Evolutionary conservation across 2,113 vertebrate genomes (phyloP), one percentile per base, ranked within the genome.

Genomic region (Coreoperca whiteheadi): DNA sequence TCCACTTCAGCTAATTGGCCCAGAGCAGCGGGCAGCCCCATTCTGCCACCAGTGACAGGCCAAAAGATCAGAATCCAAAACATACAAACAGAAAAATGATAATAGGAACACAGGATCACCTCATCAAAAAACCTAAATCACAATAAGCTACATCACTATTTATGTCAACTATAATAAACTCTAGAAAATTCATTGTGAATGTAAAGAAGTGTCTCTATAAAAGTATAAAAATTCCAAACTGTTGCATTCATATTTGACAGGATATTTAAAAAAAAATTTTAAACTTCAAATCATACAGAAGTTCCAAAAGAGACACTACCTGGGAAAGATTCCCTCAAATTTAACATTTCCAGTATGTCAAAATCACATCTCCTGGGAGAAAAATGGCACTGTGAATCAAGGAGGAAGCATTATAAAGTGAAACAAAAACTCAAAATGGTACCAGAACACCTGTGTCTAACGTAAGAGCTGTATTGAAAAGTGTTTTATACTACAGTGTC

Each of bases 1-100:
- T 89, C 48, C 32, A 80, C 87, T 86, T 79, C 64, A 61, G 77
- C 81, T 95, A 96, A 95, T 95, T 94, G 94, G 95, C 83, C 81
- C 39, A 68, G 59, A 92, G 81, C 91, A 90, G 92, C 74, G 78
- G 79, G 91, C 78, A 68, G 84, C 78, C 69, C 65, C 68, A 51
- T 57, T 75, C 69, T 84, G 88, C 76, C 74, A 66, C 69, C 73
- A 80, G 48, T 23, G 2, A 87, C 74, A 77, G 81, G 61, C 80
- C 64, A 74, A 81, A 88, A 64, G 59, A 77, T 53, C 43, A 28
- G 39, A 81, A 78, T 72, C 37, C 65, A 74, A 74, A 90, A 79
- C 30, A 83, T 28, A 77, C 70, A 67, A 57, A 71, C 14, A 73
- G 65, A 41, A 51, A 46, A 21, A 78, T 43, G 54, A 84, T 23